These are phyloP conservation scores for Acrobasis consociella DNA, from an alignment of 2,888 invertebrate genomes.

Conservation along the genomic window DNA sequence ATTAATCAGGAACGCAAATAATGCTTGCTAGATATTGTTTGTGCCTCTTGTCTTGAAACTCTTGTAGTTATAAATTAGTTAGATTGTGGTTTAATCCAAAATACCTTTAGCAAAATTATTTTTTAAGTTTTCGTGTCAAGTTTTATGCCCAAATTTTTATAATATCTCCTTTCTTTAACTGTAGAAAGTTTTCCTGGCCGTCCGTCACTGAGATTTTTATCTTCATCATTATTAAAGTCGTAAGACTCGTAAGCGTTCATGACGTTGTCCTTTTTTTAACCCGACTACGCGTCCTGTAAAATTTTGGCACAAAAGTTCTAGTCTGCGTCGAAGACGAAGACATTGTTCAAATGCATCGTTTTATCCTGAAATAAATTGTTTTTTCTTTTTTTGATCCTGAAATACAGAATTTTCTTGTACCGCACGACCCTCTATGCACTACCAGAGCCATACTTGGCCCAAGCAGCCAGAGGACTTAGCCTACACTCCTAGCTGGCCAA, in stretches of 20 bases:
- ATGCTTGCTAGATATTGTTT: conserved; percentile 25
- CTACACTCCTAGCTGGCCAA: too few relatives aligned
- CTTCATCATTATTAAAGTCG: neutral
- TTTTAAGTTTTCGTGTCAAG: neutral
- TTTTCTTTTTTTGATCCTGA: too few relatives aligned
- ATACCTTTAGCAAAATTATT: neutral
- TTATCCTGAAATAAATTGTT: too few relatives aligned
- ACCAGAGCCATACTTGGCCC: too few relatives aligned
- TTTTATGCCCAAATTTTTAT: neutral
- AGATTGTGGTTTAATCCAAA: neutral
- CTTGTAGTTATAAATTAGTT: neutral
- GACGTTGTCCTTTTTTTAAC: neutral
- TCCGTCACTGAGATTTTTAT: neutral
- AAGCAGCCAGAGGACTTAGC: too few relatives aligned
- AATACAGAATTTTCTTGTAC: too few relatives aligned
- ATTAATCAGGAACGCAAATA: neutral
- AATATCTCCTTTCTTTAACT: neutral
- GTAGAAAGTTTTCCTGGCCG: neutral
- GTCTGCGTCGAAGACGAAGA: neutral
- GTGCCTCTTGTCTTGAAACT: neutral
- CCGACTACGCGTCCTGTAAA: neutral
- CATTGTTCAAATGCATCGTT: neutral
- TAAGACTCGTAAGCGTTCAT: neutral
- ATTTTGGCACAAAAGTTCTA: neutral
- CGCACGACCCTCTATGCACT: too few relatives aligned